Percentiles rank a stretch among this genome's conserved stretches.
phyloP scores from a whole-genome alignment of 2,113 vertebrate species.

The Hippoglossus stenolepis region DNA sequence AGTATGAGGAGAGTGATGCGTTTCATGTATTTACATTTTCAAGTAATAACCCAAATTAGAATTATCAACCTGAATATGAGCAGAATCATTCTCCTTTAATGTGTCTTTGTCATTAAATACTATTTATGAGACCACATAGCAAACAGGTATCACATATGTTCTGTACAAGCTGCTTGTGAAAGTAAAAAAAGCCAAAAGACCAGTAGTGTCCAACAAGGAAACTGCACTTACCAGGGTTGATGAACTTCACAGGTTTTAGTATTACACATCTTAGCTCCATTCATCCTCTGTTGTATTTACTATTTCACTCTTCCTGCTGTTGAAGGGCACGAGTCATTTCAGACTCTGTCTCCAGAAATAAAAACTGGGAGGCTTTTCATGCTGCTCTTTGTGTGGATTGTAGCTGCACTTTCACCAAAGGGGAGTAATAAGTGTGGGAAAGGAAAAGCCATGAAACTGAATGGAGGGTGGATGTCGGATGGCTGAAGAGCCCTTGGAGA shows the following conservation, averaged over 20 bases:
- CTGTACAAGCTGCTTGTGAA: too few species aligned
- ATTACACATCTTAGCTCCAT: neutral
- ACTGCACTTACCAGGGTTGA: neutral
- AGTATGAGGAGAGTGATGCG: too few species aligned
- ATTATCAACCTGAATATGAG: too few species aligned
- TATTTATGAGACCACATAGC: too few species aligned
- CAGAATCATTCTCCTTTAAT: too few species aligned
- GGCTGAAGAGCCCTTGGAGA: slow-evolving; percentile 69
- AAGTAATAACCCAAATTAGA: too few species aligned
- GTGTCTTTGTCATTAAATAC: too few species aligned
- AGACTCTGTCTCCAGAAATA: slow-evolving; percentile 7
- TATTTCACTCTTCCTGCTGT: neutral
- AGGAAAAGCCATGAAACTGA: slow-evolving; percentile 47
- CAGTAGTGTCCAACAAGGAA: neutral
- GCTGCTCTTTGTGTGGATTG: neutral
- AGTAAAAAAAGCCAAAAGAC: too few species aligned
- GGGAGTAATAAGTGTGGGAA: slow-evolving; percentile 52
- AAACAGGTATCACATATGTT: neutral
- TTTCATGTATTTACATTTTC: too few species aligned
- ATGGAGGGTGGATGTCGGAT: slow-evolving; percentile 44
- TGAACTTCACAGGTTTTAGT: neutral
- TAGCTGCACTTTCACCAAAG: slow-evolving; percentile 19
- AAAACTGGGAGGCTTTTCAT: neutral
- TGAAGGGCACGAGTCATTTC: neutral
- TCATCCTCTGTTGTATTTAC: slow-evolving; percentile 1